Evolutionary conservation across 2,888 invertebrate genomes (phyloP), one percentile per base, ranked within the genome.

Genomic region (Megalurothrips usitatus): DNA sequence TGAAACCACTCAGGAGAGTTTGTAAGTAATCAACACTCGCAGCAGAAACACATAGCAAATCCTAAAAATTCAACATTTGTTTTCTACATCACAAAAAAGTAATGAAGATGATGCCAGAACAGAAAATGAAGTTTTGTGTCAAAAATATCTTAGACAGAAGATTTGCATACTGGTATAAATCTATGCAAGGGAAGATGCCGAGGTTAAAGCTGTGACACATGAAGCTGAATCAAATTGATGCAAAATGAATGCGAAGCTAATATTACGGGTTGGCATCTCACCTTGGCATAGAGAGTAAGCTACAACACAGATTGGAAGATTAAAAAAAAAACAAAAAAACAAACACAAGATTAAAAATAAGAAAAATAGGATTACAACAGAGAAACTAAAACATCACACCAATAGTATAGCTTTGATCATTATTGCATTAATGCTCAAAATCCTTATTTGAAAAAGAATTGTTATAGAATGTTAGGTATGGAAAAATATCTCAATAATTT

Each of bases 261-360:
- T 79, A 82, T 81, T 82, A 83, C 84, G 81, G 84, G 83, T 84
- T 83, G 84, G 84, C 86, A 75, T 75, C 87, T 87, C 87, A 87
- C 87, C 87, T 87, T 87, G 87, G 84, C 87, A 87, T 83, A 87
- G 86, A 87, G 87, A 87, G 87, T 87, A 87, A 81, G 87, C 87
- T 87, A 87, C 86, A 87, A 87, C 87, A 87, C 83, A 86, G 84
- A 85, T 84, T 86, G 85, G 85, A 86, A 86, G 26, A 75, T 75
- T 12, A 75, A 75, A 26, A 75, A 12, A 75, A 75, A 26, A 75
- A 23, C 23, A 68, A 75, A 75, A 75, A 9, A 23, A 75, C n/a
- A 23, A 52, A 52, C 34, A 75, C 23, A 75, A 75, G 68, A 75
- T 75, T 75, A 75, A 75, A 75, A 75, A 26, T 75, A 75, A 75